Conservation (phyloP, 2,888 invertebrate genomes). For the Alloplasta piceator region DNA sequence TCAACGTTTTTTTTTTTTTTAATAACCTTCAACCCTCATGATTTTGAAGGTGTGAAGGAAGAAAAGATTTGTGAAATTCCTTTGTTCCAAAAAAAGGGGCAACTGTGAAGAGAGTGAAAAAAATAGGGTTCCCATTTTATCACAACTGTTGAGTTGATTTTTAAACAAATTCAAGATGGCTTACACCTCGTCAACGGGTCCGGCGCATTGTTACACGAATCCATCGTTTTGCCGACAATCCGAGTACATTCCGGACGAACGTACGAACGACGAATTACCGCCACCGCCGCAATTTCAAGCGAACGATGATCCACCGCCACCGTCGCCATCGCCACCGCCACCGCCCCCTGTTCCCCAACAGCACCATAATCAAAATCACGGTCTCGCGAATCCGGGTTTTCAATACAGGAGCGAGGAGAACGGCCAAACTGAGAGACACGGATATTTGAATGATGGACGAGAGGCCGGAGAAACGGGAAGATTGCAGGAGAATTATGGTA, state of each 20-base stretch:
- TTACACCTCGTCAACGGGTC: constrained; percentile 68
- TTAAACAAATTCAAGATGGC: constrained; percentile 66
- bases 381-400: constrained; percentile 78
- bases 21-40: no score
- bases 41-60: no score
- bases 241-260: constrained; percentile 85
- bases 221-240: constrained; percentile 92
- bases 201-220: constrained; percentile 88
- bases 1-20: no score
- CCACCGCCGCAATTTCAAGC: constrained; percentile 79
- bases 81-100: no score
- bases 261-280: constrained; percentile 82
- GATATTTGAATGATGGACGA: constrained; percentile 73
- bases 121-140: no score
- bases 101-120: no score
- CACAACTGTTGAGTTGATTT: background rate
- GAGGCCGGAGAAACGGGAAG: background rate
- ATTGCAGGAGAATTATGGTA: constrained; percentile 36
- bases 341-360: constrained; percentile 74
- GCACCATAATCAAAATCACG: constrained; percentile 64
- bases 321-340: constrained; percentile 77
- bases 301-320: constrained; percentile 69
- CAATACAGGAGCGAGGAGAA: constrained; percentile 66
- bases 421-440: constrained; percentile 71
- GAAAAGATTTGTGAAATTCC: no score